These are phyloP conservation scores for Catalaphyllia jardinei DNA, from an alignment of 64 coral and sea anemone species.

Conservation along the genomic window DNA sequence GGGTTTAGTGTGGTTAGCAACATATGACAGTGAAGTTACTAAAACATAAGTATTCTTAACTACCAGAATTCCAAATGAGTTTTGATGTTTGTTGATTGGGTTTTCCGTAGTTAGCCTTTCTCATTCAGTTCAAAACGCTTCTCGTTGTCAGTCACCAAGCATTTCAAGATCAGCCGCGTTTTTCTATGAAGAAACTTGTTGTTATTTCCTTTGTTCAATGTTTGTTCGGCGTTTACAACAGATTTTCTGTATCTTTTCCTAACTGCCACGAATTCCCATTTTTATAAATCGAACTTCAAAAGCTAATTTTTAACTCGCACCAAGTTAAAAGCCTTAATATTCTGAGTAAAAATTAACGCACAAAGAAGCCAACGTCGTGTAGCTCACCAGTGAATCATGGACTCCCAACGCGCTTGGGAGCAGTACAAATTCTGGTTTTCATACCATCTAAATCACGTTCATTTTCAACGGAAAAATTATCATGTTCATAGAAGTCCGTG, in stretches of 20 bases:
- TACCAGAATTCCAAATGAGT: conserved; percentile 33
- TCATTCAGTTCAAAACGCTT: neutral
- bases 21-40: neutral
- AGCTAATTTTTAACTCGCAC: conserved; percentile 15
- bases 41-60: conserved; percentile 27
- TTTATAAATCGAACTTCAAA: neutral
- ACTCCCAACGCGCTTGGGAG: conserved; percentile 27
- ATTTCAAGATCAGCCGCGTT: neutral
- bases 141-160: neutral
- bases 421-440: conserved; percentile 60
- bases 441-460: conserved; percentile 62
- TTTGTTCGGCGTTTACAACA: neutral
- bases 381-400: conserved; percentile 14
- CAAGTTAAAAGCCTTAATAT: neutral
- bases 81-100: neutral
- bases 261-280: neutral
- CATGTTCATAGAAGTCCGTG: neutral
- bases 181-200: neutral
- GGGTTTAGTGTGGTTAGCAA: neutral
- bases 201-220: neutral
- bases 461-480: conserved; percentile 36
- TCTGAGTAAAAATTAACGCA: neutral
- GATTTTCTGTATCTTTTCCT: neutral
- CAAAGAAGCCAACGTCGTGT: neutral
- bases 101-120: neutral